Evolutionary conservation across 2,888 invertebrate species (phyloP).

Genomic region (Limnephilus auricula): DNA sequence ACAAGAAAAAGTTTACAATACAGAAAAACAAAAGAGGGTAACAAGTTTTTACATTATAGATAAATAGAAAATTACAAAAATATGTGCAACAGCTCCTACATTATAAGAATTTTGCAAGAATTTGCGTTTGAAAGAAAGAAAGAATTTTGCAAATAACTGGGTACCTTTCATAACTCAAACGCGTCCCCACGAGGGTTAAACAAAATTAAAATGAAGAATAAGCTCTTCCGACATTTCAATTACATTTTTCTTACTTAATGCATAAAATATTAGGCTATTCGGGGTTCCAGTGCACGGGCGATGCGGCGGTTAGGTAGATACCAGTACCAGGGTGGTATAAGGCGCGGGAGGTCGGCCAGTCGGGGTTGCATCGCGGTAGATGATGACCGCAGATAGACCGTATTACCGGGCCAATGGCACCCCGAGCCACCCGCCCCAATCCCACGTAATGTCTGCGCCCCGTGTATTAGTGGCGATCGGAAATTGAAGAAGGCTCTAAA

Average conservation of each 20-base stretch:
- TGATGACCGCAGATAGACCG: conserved; percentile 61
- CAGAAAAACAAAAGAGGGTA: no score
- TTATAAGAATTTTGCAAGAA: no score
- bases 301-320: not conserved
- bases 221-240: not conserved
- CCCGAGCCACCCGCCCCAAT: conserved; percentile 51
- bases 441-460: conserved; percentile 57
- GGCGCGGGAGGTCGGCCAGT: not conserved
- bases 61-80: no score
- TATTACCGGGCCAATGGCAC: not conserved
- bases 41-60: no score
- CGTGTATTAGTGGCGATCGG: conserved; percentile 56
- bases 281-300: not conserved
- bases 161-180: not conserved
- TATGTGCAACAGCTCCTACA: no score
- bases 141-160: not conserved
- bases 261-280: conserved; percentile 3
- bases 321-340: conserved; percentile 5
- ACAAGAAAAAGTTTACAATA: no score
- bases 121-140: no score
- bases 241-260: conserved; percentile 32
- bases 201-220: not conserved
- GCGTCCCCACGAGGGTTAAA: not conserved
- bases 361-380: conserved; percentile 49
- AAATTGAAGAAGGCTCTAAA: conserved; percentile 50